Evolutionary conservation across 1,140 invertebrate genomes (phyloP), one percentile per base, ranked within the genome.

Genomic region (Rhopalosiphum padi): DNA sequence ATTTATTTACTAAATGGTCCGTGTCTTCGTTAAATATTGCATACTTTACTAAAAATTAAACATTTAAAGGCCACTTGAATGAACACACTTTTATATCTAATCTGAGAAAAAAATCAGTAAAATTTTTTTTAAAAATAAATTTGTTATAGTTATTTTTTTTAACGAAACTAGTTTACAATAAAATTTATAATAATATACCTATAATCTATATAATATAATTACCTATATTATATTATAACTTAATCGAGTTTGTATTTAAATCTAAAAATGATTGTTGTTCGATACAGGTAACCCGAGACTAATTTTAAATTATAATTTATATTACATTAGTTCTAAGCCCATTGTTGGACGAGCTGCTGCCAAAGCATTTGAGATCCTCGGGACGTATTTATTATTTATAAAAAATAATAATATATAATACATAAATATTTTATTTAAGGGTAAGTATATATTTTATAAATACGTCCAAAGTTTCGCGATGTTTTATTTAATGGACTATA

Each of bases 191-290:
- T 91, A 48, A 35, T 91, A 55, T 83, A 48, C 53, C 21, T 91
- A 91, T 25, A 41, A 87, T 48, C 46, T 87, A 87, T 87, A 48
- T 35, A 86, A 86, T 43, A 87, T 77, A 77, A 51, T 51, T 51
- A 18, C 48, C n/a, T 68, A 68, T 68, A n/a, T 77, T 77, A 53
- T 53, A 53, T 23, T 53, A 77, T 77, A n/a, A 77, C 43, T 48
- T 37, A 85, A 53, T 85, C 37, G 37, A 51, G 43, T 48, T 92
- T 55, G 25, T 93, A 86, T 85, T 85, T 51, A 93, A 30, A 86
- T 86, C n/a, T 53, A 93, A 85, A 85, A 93, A 93, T 85, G 77
- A 92, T 92, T 77, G 77, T 92, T 92, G 90, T 82, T 92, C 48
- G 43, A 92, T 92, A 37, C 37, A 48, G 68, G 43, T 91, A 82